These are phyloP conservation scores for Anastrepha obliqua DNA, from an alignment of 1,140 invertebrate species.

Conservation along the genomic window DNA sequence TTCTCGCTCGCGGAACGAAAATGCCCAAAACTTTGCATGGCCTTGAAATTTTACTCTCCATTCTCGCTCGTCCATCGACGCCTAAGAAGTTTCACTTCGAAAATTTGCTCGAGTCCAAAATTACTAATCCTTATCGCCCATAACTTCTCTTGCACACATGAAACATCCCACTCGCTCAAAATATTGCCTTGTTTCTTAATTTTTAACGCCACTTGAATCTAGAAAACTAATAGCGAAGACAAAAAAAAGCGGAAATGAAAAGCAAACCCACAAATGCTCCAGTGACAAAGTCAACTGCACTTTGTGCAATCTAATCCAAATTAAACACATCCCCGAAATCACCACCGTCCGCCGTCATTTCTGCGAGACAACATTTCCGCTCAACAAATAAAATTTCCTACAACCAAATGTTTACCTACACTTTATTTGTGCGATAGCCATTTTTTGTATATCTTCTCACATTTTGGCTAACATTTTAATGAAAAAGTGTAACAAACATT, in stretches of 20 bases:
- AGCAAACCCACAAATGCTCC: constrained; percentile 35
- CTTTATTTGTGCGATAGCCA: not conserved
- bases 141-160: too few species aligned
- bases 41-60: too few species aligned
- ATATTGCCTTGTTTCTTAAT: constrained; percentile 28
- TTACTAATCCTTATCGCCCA: too few species aligned
- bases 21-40: too few species aligned
- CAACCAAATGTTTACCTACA: constrained; percentile 4
- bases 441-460: not conserved
- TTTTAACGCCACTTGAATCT: constrained; percentile 10
- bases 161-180: too few species aligned
- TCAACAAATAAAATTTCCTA: constrained; percentile 47
- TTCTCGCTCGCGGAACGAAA: too few species aligned
- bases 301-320: constrained; percentile 52
- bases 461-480: constrained; percentile 2
- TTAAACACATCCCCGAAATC: not conserved
- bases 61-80: too few species aligned
- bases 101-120: too few species aligned
- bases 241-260: constrained; percentile 5
- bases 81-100: too few species aligned
- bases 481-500: not conserved
- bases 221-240: not conserved
- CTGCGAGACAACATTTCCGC: constrained; percentile 39
- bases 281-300: constrained; percentile 48
- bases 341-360: not conserved